Evolutionary conservation across 1,140 invertebrate genomes (phyloP).

Genomic region (Pachypsylla venusta): DNA sequence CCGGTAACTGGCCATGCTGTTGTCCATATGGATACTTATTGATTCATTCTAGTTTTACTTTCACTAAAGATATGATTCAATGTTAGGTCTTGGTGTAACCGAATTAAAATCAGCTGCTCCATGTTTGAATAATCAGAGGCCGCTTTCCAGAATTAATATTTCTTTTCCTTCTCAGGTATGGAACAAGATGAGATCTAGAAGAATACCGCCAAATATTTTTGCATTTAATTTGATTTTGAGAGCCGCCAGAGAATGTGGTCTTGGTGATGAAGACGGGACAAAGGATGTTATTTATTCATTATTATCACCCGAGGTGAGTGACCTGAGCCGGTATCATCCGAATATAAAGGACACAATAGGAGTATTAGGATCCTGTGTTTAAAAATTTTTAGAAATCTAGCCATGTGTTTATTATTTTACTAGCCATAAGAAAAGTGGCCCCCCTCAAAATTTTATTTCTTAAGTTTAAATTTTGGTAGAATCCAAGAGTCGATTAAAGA

Average conservation of each 20-base stretch:
- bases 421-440: too few relatives aligned
- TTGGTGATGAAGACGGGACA: constrained; percentile 47
- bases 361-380: not conserved
- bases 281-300: constrained; percentile 27
- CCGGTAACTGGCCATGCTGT: too few relatives aligned
- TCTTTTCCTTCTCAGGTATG: constrained; percentile 40
- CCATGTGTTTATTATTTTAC: not conserved
- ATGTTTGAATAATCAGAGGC: too few relatives aligned
- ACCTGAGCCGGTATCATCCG: not conserved
- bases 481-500: too few relatives aligned
- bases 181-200: constrained; percentile 54
- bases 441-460: too few relatives aligned
- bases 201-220: constrained; percentile 48
- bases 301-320: constrained; percentile 7
- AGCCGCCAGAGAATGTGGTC: constrained; percentile 57
- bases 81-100: too few relatives aligned
- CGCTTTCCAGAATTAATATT: too few relatives aligned
- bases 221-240: constrained; percentile 69
- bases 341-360: not conserved
- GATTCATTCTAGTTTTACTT: too few relatives aligned
- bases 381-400: not conserved
- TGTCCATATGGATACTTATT: too few relatives aligned
- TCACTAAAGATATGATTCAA: too few relatives aligned
- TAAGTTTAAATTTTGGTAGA: too few relatives aligned
- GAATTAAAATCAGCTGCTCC: too few relatives aligned